Evolutionary conservation across 2,797 vertebrate species (phyloP), one percentile per base, ranked within the genome.

Genomic region (Halcyon leucocephala): DNA sequence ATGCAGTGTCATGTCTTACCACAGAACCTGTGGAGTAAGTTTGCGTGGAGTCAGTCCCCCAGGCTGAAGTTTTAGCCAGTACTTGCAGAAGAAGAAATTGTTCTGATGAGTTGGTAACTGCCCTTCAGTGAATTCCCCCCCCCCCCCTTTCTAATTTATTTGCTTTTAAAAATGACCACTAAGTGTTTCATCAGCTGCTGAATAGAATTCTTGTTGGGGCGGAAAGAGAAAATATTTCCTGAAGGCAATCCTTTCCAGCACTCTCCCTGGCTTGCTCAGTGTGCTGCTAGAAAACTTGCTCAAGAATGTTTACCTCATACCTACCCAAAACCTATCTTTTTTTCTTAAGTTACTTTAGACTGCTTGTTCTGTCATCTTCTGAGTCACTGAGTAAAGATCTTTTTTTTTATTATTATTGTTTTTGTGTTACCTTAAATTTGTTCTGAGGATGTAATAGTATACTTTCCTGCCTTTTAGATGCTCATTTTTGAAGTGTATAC

Each of bases 111-210:
- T 82, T 94, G 66, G 51, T 67, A 90, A 87, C 48, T 70, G 51
- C 51, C 39, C 39, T 86, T 93, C 60, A 42, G 74, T 70, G 74
- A 55, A 0, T 37, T 31, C 35, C 22, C 9, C 10, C 35, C 22
- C 9, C 10, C 1, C 2, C n/a, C 28, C 10, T 44, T 41, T 82
- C n/a, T 78, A 76, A 69, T 89, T 93, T 84, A 44, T 85, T 93
- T 41, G 31, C 44, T 90, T 90, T 94, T 49, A 58, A 74, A 96
- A 90, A 82, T 87, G 52, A 90, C 65, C 37, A 26, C 78, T 90
- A 82, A 82, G 29, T 93, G 60, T 96, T 96, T 95, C 31, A 80
- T 95, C 83, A 96, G 78, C 88, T 90, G 71, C 58, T 90, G 49
- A 90, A 91, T 90, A 85, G 78, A 93, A 71, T 92, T 95, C 67